Conservation (phyloP, 2,113 vertebrate genomes). For the Myotis lucifugus region DNA sequence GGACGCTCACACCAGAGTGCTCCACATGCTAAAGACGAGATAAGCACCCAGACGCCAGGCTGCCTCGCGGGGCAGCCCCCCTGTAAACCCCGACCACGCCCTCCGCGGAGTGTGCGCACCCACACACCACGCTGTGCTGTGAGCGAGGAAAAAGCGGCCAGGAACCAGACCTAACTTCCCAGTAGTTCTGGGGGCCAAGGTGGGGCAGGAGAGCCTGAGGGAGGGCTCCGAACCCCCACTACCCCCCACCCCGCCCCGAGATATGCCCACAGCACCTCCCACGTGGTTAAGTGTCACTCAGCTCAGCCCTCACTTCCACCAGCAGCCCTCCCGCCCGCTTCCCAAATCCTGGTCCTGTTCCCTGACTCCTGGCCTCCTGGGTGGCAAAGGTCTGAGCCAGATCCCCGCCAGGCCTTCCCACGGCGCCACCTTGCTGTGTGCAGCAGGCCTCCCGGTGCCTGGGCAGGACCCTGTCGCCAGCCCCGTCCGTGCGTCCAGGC, state of each 20-base stretch:
- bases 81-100: accelerated
- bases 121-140: accelerated
- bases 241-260: accelerated
- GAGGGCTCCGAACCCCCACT: too few species aligned
- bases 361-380: background rate
- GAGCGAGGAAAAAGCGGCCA: too few species aligned
- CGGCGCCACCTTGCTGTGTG: accelerated
- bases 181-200: background rate
- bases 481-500: background rate
- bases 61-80: background rate
- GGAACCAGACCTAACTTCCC: background rate
- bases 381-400: background rate
- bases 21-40: background rate
- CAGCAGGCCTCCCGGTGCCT: accelerated
- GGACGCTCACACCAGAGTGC: accelerated
- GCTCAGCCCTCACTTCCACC: background rate
- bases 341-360: background rate
- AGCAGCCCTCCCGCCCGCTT: background rate
- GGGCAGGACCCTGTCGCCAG: background rate
- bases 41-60: background rate
- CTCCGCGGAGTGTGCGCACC: accelerated
- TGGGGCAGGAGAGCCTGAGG: accelerated
- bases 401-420: too few species aligned
- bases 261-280: accelerated
- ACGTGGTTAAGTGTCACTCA: background rate